Percentiles rank a stretch among this genome's conserved stretches.
These are phyloP conservation scores for Phaethon lepturus DNA, from an alignment of 2,113 vertebrate species.

Conservation along the genomic window DNA sequence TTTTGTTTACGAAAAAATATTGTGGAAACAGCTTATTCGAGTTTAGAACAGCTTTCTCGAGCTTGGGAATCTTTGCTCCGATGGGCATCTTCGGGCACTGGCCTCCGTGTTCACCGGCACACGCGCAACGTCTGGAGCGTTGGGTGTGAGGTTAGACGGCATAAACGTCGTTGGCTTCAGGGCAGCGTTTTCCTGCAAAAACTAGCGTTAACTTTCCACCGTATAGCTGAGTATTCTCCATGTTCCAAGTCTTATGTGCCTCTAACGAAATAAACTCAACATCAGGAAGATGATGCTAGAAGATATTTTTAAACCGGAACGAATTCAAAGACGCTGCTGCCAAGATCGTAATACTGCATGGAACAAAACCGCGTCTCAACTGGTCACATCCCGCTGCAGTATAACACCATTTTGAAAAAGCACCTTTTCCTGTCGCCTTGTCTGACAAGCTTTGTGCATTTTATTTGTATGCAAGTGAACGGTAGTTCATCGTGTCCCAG, in stretches of 20 bases:
- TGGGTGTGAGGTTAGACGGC: not conserved
- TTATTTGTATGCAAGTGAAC: conserved; percentile 76
- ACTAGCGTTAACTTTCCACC: not conserved
- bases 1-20: not conserved
- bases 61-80: not conserved
- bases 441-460: conserved; percentile 70
- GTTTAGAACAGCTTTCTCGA: not conserved
- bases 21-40: not conserved
- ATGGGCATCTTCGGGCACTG: not conserved
- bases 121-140: rapidly evolving
- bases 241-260: not conserved
- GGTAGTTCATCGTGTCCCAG: conserved; percentile 71
- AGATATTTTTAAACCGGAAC: not conserved
- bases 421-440: conserved; percentile 52
- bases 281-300: not conserved
- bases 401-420: conserved; percentile 50
- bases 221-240: not conserved
- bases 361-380: conserved; percentile 1
- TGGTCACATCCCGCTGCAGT: not conserved
- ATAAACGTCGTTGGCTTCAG: not conserved
- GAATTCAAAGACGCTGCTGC: conserved; percentile 7
- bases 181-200: not conserved
- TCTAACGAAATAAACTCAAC: not conserved
- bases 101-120: rapidly evolving
- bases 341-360: not conserved